Conservation (phyloP, 2,888 invertebrate species). For the Chironomus riparius region DNA sequence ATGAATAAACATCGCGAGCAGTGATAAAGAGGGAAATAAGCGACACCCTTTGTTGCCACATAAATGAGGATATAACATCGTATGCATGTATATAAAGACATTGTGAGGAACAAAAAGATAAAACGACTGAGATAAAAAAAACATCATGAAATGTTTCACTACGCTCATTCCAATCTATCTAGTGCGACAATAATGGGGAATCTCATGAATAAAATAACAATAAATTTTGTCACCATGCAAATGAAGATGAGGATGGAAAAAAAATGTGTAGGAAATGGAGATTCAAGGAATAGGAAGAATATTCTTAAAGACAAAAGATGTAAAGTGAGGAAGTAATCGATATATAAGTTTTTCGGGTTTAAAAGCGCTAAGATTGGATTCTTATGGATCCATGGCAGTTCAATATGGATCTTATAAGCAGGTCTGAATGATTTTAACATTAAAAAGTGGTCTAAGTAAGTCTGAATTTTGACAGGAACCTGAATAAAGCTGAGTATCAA, state of each 20-base stretch:
- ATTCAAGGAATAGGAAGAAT: neutral
- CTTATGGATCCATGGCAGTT: too few relatives aligned
- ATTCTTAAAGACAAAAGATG: too few relatives aligned
- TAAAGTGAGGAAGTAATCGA: too few relatives aligned
- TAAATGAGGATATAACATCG: neutral
- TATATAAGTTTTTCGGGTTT: neutral
- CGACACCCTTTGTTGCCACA: neutral
- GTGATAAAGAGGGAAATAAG: neutral
- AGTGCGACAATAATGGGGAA: slow-evolving; percentile 8
- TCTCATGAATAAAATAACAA: slow-evolving; percentile 26
- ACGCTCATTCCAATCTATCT: neutral
- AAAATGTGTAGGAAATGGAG: neutral
- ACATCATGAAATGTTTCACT: slow-evolving; percentile 11
- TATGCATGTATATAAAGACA: neutral
- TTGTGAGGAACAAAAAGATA: slow-evolving; percentile 1
- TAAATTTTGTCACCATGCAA: slow-evolving; percentile 20
- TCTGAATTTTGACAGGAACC: too few relatives aligned
- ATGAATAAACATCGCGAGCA: neutral
- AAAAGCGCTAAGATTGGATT: neutral
- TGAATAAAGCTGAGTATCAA: too few relatives aligned
- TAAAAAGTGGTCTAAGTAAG: too few relatives aligned
- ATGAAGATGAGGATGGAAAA: slow-evolving; percentile 1
- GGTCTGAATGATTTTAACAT: too few relatives aligned
- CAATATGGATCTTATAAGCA: too few relatives aligned
- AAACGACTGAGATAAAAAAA: slow-evolving; percentile 22